Conservation (phyloP, 2,797 vertebrate species). For the Cryptoblepharus egeriae region DNA sequence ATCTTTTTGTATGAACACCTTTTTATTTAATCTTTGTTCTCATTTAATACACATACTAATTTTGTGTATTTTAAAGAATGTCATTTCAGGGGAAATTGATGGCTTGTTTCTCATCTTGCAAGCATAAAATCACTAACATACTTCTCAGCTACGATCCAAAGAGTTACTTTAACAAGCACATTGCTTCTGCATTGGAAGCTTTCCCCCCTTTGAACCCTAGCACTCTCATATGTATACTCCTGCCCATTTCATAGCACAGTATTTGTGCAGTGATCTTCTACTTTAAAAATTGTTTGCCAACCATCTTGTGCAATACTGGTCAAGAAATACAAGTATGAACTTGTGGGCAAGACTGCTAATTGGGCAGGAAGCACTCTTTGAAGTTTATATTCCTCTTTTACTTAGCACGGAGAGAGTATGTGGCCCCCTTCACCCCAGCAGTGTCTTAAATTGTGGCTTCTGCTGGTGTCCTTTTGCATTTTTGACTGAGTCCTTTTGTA, state of each 20-base stretch:
- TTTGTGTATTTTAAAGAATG: neutral
- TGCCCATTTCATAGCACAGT: neutral
- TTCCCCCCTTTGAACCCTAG: neutral
- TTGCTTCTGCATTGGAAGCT: neutral
- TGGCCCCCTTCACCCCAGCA: no score
- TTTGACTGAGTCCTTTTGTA: no score
- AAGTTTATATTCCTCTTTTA: no score
- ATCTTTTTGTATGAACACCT: neutral
- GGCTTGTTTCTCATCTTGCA: neutral
- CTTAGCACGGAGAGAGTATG: no score
- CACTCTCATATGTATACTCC: neutral
- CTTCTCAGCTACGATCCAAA: neutral
- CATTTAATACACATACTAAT: neutral
- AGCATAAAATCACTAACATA: neutral
- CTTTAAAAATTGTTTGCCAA: neutral
- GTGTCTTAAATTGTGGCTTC: no score
- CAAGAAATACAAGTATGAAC: neutral
- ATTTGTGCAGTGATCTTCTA: neutral
- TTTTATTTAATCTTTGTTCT: neutral
- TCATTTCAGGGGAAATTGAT: neutral
- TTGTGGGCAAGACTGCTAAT: no score
- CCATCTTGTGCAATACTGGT: neutral
- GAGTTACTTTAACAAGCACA: neutral
- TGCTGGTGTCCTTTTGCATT: no score
- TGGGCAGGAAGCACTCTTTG: no score